Evolutionary conservation across 1,140 invertebrate species (phyloP).

Genomic region (Procambarus clarkii): DNA sequence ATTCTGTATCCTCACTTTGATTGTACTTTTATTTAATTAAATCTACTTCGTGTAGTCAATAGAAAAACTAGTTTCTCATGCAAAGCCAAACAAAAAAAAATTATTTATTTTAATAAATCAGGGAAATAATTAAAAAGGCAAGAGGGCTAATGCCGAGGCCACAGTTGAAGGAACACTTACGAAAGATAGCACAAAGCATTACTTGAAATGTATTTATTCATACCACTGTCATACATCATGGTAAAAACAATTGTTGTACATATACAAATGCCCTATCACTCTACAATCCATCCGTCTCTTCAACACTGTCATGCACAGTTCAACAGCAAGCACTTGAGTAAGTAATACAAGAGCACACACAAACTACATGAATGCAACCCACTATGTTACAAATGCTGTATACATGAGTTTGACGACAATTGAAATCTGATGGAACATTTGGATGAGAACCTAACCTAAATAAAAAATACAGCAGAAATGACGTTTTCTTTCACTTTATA

Average conservation of each 20-base stretch:
- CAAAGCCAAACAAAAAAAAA: constrained; percentile 31
- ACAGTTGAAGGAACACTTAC: constrained; percentile 60
- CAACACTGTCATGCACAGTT: constrained; percentile 56
- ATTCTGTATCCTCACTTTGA: background rate
- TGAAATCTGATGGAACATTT: constrained; percentile 58
- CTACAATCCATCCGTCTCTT: constrained; percentile 64
- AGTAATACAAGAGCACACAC: constrained; percentile 55
- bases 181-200: constrained; percentile 65
- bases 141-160: constrained; percentile 68
- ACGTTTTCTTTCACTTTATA: constrained; percentile 51
- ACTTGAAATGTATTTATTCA: constrained; percentile 70
- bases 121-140: constrained; percentile 45
- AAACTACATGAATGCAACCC: constrained; percentile 62
- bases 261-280: constrained; percentile 68
- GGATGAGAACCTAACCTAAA: constrained; percentile 61
- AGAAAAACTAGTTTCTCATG: constrained; percentile 16
- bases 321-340: constrained; percentile 60
- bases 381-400: constrained; percentile 58
- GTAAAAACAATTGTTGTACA: constrained; percentile 69
- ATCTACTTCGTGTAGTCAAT: background rate
- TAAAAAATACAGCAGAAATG: constrained; percentile 66
- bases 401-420: constrained; percentile 60
- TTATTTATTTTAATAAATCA: constrained; percentile 16
- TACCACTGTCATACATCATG: constrained; percentile 68
- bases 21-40: background rate